Evolutionary conservation across 2,113 vertebrate genomes (phyloP), one percentile per base, ranked within the genome.

Genomic region (Neogobius melanostomus): DNA sequence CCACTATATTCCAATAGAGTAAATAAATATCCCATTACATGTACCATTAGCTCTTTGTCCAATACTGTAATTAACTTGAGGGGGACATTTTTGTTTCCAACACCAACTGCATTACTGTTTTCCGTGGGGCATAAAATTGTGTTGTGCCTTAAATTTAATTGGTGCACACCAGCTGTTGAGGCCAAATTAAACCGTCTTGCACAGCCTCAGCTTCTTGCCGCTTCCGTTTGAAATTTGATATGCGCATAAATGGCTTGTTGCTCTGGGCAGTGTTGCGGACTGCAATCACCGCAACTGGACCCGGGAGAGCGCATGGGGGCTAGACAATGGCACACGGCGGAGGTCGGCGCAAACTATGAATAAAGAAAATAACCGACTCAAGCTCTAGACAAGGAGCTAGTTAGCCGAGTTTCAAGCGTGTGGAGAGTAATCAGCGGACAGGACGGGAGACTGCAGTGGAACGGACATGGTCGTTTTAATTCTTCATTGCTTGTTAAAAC

Each of bases 71-170:
- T 59, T 59, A 59, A 59, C 28, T 36, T 59, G 12, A 59, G 42
- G 56, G 56, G 17, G 14, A 59, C 56, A 59, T 12, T 36, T 36
- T 36, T 36, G 28, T 36, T 59, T 21, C 56, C 56, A 59, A 59
- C 56, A 7, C 10, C 56, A 59, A 59, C 56, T 59, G 56, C 56
- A 59, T 59, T 59, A 59, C 56, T 42, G 56, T 59, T 59, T 59
- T 21, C 56, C 56, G 28, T 59, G 56, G 56, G 56, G 56, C 56
- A 59, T 59, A 59, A 59, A 59, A 59, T 59, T 42, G 56, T 59
- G 56, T 42, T 59, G n/a, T n/a, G 56, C 21, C 56, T 59, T 59
- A 42, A 59, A 59, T 59, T 59, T 59, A 59, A 59, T 59, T 59
- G 28, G 21, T 16, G 36, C 59, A 42, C 42, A 15, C 56, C 56